A percentile compares a stretch with the other conserved stretches of the same genome.
Evolutionary conservation across 2,888 invertebrate species (phyloP).

Genomic region (Xestia c-nigrum): DNA sequence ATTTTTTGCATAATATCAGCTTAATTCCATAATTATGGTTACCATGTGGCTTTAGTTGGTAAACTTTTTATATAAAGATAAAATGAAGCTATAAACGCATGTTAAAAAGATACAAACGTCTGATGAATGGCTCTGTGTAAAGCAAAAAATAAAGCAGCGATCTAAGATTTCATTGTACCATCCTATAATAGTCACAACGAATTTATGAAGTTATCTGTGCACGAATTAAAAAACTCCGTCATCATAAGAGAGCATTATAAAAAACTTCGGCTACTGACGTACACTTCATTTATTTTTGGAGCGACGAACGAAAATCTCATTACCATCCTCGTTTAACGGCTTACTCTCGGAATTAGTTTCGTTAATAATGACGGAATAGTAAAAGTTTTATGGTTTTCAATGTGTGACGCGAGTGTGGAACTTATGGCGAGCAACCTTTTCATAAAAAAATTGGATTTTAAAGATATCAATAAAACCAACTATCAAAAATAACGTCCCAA

Average conservation of each 20-base stretch:
- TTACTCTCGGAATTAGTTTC: constrained; percentile 80
- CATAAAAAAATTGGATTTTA: not conserved
- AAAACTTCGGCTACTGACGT: constrained; percentile 57
- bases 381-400: constrained; percentile 76
- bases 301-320: constrained; percentile 75
- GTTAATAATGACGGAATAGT: constrained; percentile 79
- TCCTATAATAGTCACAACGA: constrained; percentile 35
- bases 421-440: constrained; percentile 25
- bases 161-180: constrained; percentile 39
- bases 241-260: constrained; percentile 40
- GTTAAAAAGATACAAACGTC: constrained; percentile 8
- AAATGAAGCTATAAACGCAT: constrained; percentile 10
- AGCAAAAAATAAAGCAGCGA: constrained; percentile 24
- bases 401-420: constrained; percentile 29
- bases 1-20: constrained; percentile 21
- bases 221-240: constrained; percentile 44
- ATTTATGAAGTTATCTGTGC: constrained; percentile 53
- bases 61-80: constrained; percentile 6
- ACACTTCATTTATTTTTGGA: constrained; percentile 53
- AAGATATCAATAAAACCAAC: not conserved
- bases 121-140: constrained; percentile 21
- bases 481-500: not conserved
- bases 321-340: constrained; percentile 80
- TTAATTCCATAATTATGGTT: not conserved
- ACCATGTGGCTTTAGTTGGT: constrained; percentile 1